Evolutionary conservation across 2,888 invertebrate genomes (phyloP).

Genomic region (Harpalus rubripes): DNA sequence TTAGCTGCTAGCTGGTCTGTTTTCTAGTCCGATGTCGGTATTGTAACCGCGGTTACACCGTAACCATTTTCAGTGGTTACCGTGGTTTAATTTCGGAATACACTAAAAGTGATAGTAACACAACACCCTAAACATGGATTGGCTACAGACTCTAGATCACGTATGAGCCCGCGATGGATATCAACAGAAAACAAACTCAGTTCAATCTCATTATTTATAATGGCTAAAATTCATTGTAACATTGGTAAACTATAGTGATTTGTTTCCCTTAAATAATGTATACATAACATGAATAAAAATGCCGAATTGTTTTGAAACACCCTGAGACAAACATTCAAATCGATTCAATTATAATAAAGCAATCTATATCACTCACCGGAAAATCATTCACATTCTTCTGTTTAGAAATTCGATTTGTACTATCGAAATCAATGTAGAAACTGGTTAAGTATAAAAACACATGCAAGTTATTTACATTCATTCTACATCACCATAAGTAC

Average conservation of each 20-base stretch:
- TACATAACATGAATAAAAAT: slow-evolving; percentile 23
- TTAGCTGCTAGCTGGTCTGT: no score
- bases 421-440: slow-evolving; percentile 31
- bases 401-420: slow-evolving; percentile 39
- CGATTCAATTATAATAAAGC: slow-evolving; percentile 21
- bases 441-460: slow-evolving; percentile 28
- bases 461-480: slow-evolving; percentile 31
- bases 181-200: slow-evolving; percentile 18
- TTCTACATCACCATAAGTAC: slow-evolving; percentile 38
- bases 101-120: no score
- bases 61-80: no score
- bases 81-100: no score
- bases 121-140: no score
- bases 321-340: slow-evolving; percentile 43
- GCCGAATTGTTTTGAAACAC: slow-evolving; percentile 26
- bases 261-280: slow-evolving; percentile 1
- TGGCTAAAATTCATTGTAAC: slow-evolving; percentile 17
- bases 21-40: no score
- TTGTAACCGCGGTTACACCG: no score
- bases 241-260: slow-evolving; percentile 5
- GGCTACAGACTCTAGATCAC: no score
- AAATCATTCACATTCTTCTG: slow-evolving; percentile 19
- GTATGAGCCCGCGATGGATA: background rate
- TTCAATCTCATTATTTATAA: slow-evolving; percentile 15
- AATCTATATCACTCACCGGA: slow-evolving; percentile 16